Conservation (phyloP, 2,888 invertebrate species). For the Neoscelio sp. region DNA sequence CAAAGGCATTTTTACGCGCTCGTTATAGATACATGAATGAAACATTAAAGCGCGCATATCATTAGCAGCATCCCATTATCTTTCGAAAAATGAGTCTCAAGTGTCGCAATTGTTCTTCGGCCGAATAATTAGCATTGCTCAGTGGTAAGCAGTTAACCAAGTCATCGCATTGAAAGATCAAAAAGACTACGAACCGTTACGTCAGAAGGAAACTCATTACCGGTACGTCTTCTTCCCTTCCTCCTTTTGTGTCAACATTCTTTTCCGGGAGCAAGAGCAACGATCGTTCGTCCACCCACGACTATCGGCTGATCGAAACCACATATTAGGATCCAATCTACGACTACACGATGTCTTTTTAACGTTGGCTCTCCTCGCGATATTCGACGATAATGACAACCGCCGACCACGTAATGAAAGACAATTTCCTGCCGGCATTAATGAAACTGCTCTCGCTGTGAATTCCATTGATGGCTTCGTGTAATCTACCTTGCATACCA, state of each 20-base stretch:
- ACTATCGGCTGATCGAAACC: slow-evolving; percentile 24
- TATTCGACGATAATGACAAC: slow-evolving; percentile 68
- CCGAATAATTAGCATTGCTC: slow-evolving; percentile 60
- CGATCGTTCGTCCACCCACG: slow-evolving; percentile 46
- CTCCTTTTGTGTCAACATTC: slow-evolving; percentile 65
- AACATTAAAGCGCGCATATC: slow-evolving; percentile 47
- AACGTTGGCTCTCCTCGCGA: slow-evolving; percentile 37
- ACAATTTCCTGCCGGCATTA: slow-evolving; percentile 65
- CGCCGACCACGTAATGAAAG: slow-evolving; percentile 71
- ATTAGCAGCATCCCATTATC: slow-evolving; percentile 55
- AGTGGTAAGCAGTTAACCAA: slow-evolving; percentile 52
- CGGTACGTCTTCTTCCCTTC: slow-evolving; percentile 47
- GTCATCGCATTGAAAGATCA: slow-evolving; percentile 60
- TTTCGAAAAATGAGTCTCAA: slow-evolving; percentile 44
- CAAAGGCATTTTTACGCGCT: too few relatives aligned
- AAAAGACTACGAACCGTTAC: slow-evolving; percentile 54
- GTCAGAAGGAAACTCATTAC: slow-evolving; percentile 61
- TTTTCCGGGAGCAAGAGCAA: slow-evolving; percentile 60
- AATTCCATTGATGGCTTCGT: slow-evolving; percentile 7
- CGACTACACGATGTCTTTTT: slow-evolving; percentile 27
- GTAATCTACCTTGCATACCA: not conserved
- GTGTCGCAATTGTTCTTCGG: slow-evolving; percentile 61
- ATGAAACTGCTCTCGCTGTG: slow-evolving; percentile 22
- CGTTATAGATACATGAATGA: slow-evolving; percentile 52
- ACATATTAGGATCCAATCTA: slow-evolving; percentile 65